phyloP scores from a whole-genome alignment of 2,888 invertebrate species.

The Scotopteryx bipunctaria region DNA sequence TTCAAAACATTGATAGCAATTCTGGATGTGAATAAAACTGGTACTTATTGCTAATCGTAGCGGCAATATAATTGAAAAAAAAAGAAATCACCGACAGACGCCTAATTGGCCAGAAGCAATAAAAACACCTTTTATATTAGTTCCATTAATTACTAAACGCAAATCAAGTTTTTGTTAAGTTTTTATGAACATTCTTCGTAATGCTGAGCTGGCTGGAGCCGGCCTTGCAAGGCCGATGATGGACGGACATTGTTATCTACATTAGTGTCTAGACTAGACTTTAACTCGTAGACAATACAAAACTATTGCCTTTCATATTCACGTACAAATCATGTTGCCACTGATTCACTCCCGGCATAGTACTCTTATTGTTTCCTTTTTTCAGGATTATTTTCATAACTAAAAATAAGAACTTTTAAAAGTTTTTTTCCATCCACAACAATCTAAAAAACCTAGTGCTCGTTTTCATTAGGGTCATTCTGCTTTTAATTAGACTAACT shows the following conservation, averaged over 20 bases:
- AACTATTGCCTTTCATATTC: neutral
- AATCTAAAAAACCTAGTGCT: too few species aligned
- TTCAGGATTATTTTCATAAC: too few species aligned
- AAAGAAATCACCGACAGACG: constrained; percentile 7
- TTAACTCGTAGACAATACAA: constrained; percentile 3
- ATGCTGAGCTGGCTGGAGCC: constrained; percentile 25
- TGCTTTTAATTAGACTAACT: neutral
- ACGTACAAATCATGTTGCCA: neutral
- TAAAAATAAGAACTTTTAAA: too few species aligned
- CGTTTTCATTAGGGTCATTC: too few species aligned
- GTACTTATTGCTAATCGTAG: constrained; percentile 1
- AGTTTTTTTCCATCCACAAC: too few species aligned
- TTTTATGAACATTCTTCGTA: constrained; percentile 33
- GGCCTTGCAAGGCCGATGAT: constrained; percentile 41
- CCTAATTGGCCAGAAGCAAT: constrained; percentile 19
- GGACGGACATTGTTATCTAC: constrained; percentile 27
- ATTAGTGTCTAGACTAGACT: constrained; percentile 19
- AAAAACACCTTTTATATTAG: constrained; percentile 25
- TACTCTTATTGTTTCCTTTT: too few species aligned
- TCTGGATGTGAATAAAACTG: constrained; percentile 2
- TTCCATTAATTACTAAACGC: constrained; percentile 21
- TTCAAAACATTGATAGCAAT: neutral
- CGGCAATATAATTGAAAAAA: constrained; percentile 2
- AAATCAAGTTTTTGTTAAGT: constrained; percentile 27
- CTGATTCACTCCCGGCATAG: too few species aligned